Conservation (phyloP, 2,113 vertebrate genomes). For the Columbina picui region DNA sequence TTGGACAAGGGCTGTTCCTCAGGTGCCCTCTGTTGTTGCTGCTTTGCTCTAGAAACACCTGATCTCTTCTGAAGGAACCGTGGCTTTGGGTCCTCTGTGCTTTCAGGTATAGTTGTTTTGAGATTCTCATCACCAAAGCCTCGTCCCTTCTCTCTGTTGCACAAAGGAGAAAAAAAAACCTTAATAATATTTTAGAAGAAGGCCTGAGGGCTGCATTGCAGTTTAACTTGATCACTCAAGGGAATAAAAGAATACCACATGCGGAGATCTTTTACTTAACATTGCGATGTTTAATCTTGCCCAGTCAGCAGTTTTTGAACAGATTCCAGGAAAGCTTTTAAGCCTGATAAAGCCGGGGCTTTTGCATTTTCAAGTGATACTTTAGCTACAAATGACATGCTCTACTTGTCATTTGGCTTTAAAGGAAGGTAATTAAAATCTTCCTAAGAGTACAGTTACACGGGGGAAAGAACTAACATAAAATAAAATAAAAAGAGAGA, state of each 20-base stretch:
- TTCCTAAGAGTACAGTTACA: constrained; percentile 58
- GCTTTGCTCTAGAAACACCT: not conserved
- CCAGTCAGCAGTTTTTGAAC: constrained; percentile 87
- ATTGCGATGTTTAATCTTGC: constrained; percentile 83
- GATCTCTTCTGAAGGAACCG: not conserved
- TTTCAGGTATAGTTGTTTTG: not conserved
- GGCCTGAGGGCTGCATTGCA: constrained; percentile 2
- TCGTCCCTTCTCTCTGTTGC: not conserved
- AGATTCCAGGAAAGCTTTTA: constrained; percentile 93
- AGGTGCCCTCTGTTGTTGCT: not conserved
- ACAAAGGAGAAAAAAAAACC: not conserved
- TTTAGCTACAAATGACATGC: constrained; percentile 70
- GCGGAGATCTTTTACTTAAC: constrained; percentile 77
- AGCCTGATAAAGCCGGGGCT: constrained; percentile 79
- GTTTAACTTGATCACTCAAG: constrained; percentile 34
- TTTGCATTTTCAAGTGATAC: constrained; percentile 71
- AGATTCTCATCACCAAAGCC: not conserved
- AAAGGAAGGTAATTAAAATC: constrained; percentile 71
- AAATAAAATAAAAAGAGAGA: not conserved
- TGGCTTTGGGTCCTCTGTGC: not conserved
- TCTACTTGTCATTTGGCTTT: constrained; percentile 64
- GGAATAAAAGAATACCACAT: constrained; percentile 73
- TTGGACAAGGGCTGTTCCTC: not conserved
- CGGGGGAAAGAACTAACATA: not conserved
- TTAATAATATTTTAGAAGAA: not conserved